Evolutionary conservation across 2,888 invertebrate genomes (phyloP).

Genomic region (Lochmaea capreae): DNA sequence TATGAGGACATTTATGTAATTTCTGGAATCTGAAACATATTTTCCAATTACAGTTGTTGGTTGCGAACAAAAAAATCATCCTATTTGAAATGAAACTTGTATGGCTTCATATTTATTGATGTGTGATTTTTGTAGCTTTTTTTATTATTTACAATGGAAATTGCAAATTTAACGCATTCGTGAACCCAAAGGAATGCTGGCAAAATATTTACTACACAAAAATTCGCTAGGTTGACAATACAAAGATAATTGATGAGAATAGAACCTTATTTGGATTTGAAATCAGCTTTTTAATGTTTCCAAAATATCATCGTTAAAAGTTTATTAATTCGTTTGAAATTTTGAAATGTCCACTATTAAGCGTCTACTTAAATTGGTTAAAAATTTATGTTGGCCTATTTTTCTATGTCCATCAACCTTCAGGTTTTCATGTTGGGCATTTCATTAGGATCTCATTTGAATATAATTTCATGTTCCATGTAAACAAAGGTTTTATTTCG

Average conservation of each 20-base stretch:
- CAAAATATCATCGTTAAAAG: no score
- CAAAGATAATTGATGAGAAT: neutral
- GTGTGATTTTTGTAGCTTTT: constrained; percentile 30
- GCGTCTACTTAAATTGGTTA: neutral
- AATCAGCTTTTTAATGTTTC: no score
- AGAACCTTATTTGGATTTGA: no score
- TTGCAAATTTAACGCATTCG: constrained; percentile 18
- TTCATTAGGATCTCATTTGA: constrained; percentile 45
- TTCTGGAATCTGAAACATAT: constrained; percentile 35
- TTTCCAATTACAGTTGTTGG: constrained; percentile 38
- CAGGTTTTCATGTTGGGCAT: constrained; percentile 39
- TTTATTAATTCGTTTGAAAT: neutral
- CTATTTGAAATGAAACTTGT: constrained; percentile 29
- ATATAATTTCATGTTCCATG: constrained; percentile 47
- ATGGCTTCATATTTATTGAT: constrained; percentile 41
- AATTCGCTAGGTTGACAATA: neutral
- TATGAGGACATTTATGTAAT: constrained; percentile 34
- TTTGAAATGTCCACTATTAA: neutral
- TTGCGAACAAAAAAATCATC: constrained; percentile 33
- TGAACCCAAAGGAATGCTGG: constrained; percentile 6
- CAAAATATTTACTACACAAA: constrained; percentile 2
- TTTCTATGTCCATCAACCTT: constrained; percentile 12
- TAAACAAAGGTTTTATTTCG: constrained; percentile 53
- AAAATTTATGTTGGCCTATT: constrained; percentile 12
- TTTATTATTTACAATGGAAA: constrained; percentile 20